A percentile compares a stretch with the other conserved stretches of the same genome.
Evolutionary conservation across 1,140 invertebrate genomes (phyloP).

Genomic region (Tetramorium alpestre): DNA sequence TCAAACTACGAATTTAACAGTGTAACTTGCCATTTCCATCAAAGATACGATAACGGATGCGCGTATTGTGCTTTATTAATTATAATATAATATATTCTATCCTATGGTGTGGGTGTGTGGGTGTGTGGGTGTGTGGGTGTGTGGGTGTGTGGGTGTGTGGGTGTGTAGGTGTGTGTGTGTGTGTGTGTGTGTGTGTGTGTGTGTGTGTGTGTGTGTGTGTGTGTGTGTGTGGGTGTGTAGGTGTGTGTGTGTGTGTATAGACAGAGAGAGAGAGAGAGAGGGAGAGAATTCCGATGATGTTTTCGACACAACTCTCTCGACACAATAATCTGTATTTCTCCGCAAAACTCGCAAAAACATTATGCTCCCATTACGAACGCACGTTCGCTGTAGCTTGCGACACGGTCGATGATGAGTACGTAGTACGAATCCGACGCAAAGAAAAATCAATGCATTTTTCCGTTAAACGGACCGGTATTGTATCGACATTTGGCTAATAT

Average conservation of each 20-base stretch:
- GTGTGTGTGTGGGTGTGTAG: too few relatives aligned
- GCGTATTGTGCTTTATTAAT: neutral
- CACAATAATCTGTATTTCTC: neutral
- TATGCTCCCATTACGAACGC: slow-evolving; percentile 1
- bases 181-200: too few relatives aligned
- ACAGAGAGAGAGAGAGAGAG: too few relatives aligned
- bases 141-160: too few relatives aligned
- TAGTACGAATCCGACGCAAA: neutral
- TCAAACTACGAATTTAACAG: too few relatives aligned
- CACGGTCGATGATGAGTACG: neutral
- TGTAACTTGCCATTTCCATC: neutral
- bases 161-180: too few relatives aligned
- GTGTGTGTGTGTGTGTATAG: too few relatives aligned
- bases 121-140: too few relatives aligned
- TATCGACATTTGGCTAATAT: slow-evolving; percentile 45
- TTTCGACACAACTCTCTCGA: neutral
- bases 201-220: too few relatives aligned
- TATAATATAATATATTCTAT: neutral
- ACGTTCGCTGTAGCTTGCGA: neutral
- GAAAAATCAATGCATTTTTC: slow-evolving; percentile 11
- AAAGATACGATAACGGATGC: neutral
- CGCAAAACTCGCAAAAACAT: neutral
- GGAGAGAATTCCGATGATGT: neutral
- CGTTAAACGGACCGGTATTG: slow-evolving; percentile 24
- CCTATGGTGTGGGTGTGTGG: too few relatives aligned